Evolutionary conservation across 2,797 vertebrate genomes (phyloP).

Genomic region (Jordanella pulchra): DNA sequence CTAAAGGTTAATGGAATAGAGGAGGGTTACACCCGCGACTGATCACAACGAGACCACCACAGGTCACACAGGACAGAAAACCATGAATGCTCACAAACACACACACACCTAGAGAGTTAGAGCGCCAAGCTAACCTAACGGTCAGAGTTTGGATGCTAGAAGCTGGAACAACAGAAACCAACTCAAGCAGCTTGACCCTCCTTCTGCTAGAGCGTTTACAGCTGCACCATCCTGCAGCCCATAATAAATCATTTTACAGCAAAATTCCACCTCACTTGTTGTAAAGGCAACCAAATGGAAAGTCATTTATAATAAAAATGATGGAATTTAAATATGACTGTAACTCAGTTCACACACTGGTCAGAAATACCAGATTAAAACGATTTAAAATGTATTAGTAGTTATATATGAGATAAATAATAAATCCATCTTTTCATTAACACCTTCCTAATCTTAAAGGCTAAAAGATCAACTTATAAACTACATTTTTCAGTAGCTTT

Average conservation of each 20-base stretch:
- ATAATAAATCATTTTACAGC: background rate
- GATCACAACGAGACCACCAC: background rate
- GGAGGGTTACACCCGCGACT: background rate
- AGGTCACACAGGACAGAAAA: background rate
- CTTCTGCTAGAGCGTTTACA: background rate
- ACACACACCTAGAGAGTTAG: background rate
- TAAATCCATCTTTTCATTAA: no score
- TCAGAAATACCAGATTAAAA: background rate
- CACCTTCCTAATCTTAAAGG: no score
- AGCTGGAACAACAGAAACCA: background rate
- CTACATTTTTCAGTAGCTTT: no score
- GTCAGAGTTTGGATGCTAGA: background rate
- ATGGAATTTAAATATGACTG: background rate
- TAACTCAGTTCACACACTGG: background rate
- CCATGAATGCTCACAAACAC: background rate
- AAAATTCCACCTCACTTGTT: background rate
- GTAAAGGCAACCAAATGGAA: background rate
- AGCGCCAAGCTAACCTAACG: background rate
- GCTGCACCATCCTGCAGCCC: background rate
- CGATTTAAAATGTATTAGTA: no score
- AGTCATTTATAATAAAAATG: background rate
- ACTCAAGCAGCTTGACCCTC: background rate
- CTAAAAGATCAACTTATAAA: no score
- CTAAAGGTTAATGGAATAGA: background rate
- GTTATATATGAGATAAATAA: no score